Evolutionary conservation across 1,140 invertebrate species (phyloP), one percentile per base, ranked within the genome.

Genomic region (Zeugodacus cucurbitae): DNA sequence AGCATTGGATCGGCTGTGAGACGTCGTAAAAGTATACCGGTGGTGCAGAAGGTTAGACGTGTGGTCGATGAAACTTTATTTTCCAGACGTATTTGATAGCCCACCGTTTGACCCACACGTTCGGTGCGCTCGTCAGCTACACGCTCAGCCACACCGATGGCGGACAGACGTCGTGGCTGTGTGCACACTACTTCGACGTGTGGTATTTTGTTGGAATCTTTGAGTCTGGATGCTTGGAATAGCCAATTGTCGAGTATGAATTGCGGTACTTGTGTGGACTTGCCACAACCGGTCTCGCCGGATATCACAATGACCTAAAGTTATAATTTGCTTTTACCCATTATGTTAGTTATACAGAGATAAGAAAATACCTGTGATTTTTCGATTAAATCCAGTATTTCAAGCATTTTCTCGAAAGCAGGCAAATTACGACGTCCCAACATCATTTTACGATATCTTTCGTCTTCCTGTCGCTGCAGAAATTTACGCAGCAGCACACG

Each of bases 221-320:
- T 3, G 11, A 88, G n/a, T 87, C 89, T 91, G 26, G 88, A 89
- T 17, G 86, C 89, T 6, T 88, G 89, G 22, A 91, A 93, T 70
- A 93, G 90, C 95, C 95, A 98, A 90, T 97, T 94, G 93, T 99
- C 97, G 22, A 99, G 92, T 89, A 99, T 96, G 91, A 96, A 99
- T 93, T 99, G 98, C 2, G 98, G 98, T 32, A 99, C 96, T 95
- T 98, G 97, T 1, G 97, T 98, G 90, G 96, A 97, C 94, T 98
- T 98, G 26, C 97, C 98, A 91, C 97, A 98, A 22, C 97, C 97
- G 2, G 97, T 98, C 90, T 97, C 97, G 11, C 97, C 97, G 90
- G 96, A 97, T 87, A 98, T 96, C 14, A 98, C 95, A 64, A 97
- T 93, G 8, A 97, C 95, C 54, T 87, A 8, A 44, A 20, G 20